Evolutionary conservation across 2,888 invertebrate genomes (phyloP).

Genomic region (Tachina fera): DNA sequence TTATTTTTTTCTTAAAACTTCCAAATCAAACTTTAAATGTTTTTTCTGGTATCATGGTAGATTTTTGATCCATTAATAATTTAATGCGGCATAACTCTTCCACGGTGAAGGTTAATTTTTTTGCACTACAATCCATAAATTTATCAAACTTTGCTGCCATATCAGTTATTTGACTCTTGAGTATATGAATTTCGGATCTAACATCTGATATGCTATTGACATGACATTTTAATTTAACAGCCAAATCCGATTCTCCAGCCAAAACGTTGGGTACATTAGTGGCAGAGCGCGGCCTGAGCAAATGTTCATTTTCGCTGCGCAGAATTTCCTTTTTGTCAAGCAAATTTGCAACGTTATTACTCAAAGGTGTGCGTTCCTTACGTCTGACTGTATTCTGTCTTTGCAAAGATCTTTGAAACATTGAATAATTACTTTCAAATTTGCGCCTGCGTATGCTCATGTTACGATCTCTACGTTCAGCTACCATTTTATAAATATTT

Average conservation of each 20-base stretch:
- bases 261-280: slow-evolving; percentile 80
- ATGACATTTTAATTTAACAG: slow-evolving; percentile 76
- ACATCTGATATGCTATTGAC: slow-evolving; percentile 76
- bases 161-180: slow-evolving; percentile 77
- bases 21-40: slow-evolving; percentile 59
- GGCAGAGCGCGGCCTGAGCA: slow-evolving; percentile 79
- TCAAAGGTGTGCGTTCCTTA: slow-evolving; percentile 45
- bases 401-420: slow-evolving; percentile 80
- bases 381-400: slow-evolving; percentile 71
- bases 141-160: slow-evolving; percentile 78
- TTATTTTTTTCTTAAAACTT: not conserved
- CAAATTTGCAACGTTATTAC: slow-evolving; percentile 59
- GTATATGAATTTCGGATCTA: slow-evolving; percentile 75
- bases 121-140: slow-evolving; percentile 77
- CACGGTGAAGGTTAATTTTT: slow-evolving; percentile 78
- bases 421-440: slow-evolving; percentile 81
- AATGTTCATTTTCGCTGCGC: slow-evolving; percentile 74
- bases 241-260: slow-evolving; percentile 73
- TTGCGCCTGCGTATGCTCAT: slow-evolving; percentile 84
- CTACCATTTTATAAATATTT: slow-evolving; percentile 89
- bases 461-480: slow-evolving; percentile 86
- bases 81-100: slow-evolving; percentile 80
- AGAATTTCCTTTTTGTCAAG: slow-evolving; percentile 30
- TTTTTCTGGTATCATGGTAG: slow-evolving; percentile 58
- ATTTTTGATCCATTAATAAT: slow-evolving; percentile 76